A percentile compares a stretch with the other conserved stretches of the same genome.
phyloP scores from a whole-genome alignment of 2,888 invertebrate genomes.

The Germaria angustata region DNA sequence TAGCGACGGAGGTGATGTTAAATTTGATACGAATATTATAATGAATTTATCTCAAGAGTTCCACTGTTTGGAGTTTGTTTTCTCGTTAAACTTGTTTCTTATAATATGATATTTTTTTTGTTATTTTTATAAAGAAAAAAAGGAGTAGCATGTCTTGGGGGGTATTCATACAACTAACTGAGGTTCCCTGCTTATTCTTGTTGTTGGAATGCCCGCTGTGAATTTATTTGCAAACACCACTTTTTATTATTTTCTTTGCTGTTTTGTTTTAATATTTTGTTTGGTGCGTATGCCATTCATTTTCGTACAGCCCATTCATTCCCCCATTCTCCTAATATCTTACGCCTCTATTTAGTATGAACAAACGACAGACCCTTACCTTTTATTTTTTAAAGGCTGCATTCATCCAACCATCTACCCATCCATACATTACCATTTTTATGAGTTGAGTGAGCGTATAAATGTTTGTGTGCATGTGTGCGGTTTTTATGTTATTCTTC shows the following conservation, averaged over 20 bases:
- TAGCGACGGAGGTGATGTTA: constrained; percentile 8
- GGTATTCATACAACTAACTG: constrained; percentile 40
- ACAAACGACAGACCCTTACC: constrained; percentile 53
- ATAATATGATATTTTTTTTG: no score
- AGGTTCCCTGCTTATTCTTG: constrained; percentile 41
- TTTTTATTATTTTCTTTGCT: constrained; percentile 29
- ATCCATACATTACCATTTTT: constrained; percentile 55
- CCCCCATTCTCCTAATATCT: constrained; percentile 13
- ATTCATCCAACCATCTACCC: constrained; percentile 29
- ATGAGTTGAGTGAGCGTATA: constrained; percentile 51
- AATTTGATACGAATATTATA: constrained; percentile 16
- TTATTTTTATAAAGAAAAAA: constrained; percentile 9
- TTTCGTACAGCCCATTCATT: neutral
- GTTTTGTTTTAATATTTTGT: constrained; percentile 23
- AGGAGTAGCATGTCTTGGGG: constrained; percentile 13
- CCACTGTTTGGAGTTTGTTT: constrained; percentile 32
- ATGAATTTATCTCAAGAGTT: constrained; percentile 40
- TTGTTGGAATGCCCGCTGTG: constrained; percentile 49
- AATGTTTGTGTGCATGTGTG: constrained; percentile 29
- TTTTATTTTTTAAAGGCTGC: constrained; percentile 21
- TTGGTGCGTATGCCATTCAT: constrained; percentile 47
- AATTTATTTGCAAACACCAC: constrained; percentile 61
- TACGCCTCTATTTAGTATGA: constrained; percentile 31
- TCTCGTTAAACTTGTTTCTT: constrained; percentile 30
- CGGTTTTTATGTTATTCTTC: constrained; percentile 25